Evolutionary conservation across 2,113 vertebrate genomes (phyloP).

Genomic region (Myiagra hebetior): DNA sequence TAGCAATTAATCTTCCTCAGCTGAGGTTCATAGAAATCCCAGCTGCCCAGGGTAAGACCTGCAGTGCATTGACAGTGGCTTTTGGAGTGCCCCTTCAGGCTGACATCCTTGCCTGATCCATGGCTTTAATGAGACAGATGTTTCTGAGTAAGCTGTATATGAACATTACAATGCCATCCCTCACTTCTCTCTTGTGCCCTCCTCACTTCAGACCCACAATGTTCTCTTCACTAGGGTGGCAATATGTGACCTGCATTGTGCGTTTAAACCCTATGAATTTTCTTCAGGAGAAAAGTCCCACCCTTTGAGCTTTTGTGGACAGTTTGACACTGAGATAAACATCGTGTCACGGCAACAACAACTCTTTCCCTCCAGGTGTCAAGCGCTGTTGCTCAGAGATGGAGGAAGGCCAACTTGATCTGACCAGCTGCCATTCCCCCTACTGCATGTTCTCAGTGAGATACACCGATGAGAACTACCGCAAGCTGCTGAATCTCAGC

Average conservation of each 20-base stretch:
- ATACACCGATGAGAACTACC: constrained; percentile 66
- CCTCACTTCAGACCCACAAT: neutral
- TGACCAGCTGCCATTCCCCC: constrained; percentile 65
- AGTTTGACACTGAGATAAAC: neutral
- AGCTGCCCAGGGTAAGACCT: neutral
- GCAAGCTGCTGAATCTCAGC: constrained; percentile 68
- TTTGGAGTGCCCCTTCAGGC: neutral
- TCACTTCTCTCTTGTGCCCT: neutral
- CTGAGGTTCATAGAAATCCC: neutral
- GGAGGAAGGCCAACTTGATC: constrained; percentile 67
- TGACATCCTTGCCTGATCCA: neutral
- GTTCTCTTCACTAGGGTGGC: neutral
- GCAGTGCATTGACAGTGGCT: neutral
- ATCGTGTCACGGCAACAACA: neutral
- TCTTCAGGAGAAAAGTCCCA: neutral
- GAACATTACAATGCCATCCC: neutral
- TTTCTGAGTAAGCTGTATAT: neutral
- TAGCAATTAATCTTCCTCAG: neutral
- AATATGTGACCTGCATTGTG: neutral
- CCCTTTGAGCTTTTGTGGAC: neutral
- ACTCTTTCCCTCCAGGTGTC: constrained; percentile 60
- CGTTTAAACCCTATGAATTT: neutral
- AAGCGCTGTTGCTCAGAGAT: constrained; percentile 71
- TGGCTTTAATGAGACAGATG: neutral
- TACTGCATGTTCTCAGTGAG: constrained; percentile 73